A percentile compares a stretch with the other conserved stretches of the same genome.
These are phyloP conservation scores for Nixonia krombeini DNA, from an alignment of 1,140 invertebrate genomes.

Conservation along the genomic window DNA sequence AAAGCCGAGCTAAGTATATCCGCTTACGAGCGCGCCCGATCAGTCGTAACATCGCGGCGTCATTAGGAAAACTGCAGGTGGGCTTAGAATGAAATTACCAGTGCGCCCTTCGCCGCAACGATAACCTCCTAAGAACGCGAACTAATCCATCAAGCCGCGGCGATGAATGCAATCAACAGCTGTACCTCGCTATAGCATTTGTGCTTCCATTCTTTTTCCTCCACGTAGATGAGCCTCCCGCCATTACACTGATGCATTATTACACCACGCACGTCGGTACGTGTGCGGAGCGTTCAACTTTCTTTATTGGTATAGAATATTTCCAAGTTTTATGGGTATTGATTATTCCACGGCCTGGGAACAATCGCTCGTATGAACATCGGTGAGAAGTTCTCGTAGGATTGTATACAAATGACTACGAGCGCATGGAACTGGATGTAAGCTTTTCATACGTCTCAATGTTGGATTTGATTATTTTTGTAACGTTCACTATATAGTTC, in stretches of 20 bases:
- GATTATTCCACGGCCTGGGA: too few relatives aligned
- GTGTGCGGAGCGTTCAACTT: too few relatives aligned
- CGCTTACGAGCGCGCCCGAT: neutral
- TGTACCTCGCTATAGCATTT: conserved; percentile 10
- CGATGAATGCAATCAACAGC: conserved; percentile 57
- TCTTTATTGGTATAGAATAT: too few relatives aligned
- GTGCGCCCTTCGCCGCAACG: conserved; percentile 37
- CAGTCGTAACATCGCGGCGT: conserved; percentile 32
- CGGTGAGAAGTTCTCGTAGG: too few relatives aligned
- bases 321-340: too few relatives aligned
- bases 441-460: too few relatives aligned
- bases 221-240: conserved; percentile 20
- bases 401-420: too few relatives aligned
- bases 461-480: too few relatives aligned
- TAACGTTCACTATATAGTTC: too few relatives aligned
- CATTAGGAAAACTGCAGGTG: conserved; percentile 55
- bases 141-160: conserved; percentile 48
- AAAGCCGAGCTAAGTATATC: neutral
- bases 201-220: conserved; percentile 15
- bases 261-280: conserved; percentile 25
- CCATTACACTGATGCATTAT: conserved; percentile 47
- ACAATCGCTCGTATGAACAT: too few relatives aligned
- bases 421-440: too few relatives aligned
- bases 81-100: conserved; percentile 41
- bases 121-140: conserved; percentile 41